Evolutionary conservation across 2,888 invertebrate genomes (phyloP), one percentile per base, ranked within the genome.

Genomic region (Chrysodeixis includens): DNA sequence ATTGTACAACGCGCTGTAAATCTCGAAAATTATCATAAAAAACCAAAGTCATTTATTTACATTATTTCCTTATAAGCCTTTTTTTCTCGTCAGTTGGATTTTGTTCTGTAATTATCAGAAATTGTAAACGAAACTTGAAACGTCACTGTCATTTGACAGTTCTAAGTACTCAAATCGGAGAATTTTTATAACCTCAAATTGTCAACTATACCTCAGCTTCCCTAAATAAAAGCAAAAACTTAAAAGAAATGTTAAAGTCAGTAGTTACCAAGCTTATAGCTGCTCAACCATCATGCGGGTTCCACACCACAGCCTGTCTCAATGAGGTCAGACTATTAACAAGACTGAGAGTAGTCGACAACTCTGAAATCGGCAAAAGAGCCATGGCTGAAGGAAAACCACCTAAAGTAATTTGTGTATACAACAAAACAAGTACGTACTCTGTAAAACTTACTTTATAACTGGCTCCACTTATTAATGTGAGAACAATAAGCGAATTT

Each of bases 341-440:
- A 1, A 95, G 98, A 56, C 93, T 99, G 16, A 95, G 99, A 83
- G 99, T 99, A 7, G 99, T 99, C 2, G 99, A 99, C 91, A 99
- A 99, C 92, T 99, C 99, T 62, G 97, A 97, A 78, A 96, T 99
- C 69, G 99, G 99, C 40, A 99, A 98, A 89, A 96, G 97, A 87
- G 99, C 99, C 1, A 99, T 99, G 97, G 96, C 97, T 1, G 98
- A 98, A 88, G 99, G 99, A 55, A 98, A 97, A 91, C 98, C 99
- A 12, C 99, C 99, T 0, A 97, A 97, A 90, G 97, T 98, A 84
- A 99, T 99, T 85, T 99, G 99, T 87, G 97, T 99, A 65, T 99
- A 99, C 86, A 99, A 98, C 90, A 98, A 97, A 93, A 96, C 94
- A 82, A 92, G 95, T 95, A 86, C 66, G 94, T 44, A 44, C 14